phyloP scores from a whole-genome alignment of 2,113 vertebrate species.

The Nyctereutes procyonoides region DNA sequence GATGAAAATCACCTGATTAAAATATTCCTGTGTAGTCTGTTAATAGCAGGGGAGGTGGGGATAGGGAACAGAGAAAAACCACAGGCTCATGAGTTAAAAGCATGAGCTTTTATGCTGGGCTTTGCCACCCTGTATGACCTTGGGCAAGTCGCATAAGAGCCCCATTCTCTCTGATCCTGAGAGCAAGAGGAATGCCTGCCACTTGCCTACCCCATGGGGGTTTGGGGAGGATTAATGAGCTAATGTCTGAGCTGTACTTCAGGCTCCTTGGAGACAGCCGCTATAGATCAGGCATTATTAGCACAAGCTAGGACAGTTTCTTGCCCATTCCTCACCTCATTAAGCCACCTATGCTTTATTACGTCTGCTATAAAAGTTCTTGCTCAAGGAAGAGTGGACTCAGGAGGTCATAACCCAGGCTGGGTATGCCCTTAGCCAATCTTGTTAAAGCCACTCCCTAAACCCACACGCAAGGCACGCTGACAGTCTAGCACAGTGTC shows the following conservation, averaged over 20 bases:
- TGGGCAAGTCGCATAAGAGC: conserved; percentile 43
- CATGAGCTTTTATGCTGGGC: conserved; percentile 56
- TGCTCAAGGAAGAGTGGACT: neutral
- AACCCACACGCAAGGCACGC: neutral
- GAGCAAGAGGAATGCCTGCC: conserved; percentile 61
- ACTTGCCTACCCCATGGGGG: conserved; percentile 58
- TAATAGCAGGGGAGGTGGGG: neutral
- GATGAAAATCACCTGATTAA: conserved; percentile 76
- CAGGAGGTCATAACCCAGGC: conserved; percentile 12
- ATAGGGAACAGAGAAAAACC: conserved; percentile 29
- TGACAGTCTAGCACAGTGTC: neutral
- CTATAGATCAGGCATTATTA: conserved; percentile 60
- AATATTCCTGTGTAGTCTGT: conserved; percentile 46
- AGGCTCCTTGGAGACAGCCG: conserved; percentile 52
- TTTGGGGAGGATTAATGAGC: conserved; percentile 65
- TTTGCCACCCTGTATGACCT: conserved; percentile 53
- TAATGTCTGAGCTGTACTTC: conserved; percentile 51
- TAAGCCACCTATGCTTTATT: conserved; percentile 7
- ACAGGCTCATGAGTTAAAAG: conserved; percentile 57
- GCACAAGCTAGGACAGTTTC: conserved; percentile 52
- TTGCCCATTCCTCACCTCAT: conserved; percentile 49
- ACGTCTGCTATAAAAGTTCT: neutral
- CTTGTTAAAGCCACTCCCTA: neutral
- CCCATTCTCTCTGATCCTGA: conserved; percentile 62
- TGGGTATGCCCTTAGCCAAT: neutral